Evolutionary conservation across 1,140 invertebrate species (phyloP), one percentile per base, ranked within the genome.

Genomic region (Ylistrum balloti): DNA sequence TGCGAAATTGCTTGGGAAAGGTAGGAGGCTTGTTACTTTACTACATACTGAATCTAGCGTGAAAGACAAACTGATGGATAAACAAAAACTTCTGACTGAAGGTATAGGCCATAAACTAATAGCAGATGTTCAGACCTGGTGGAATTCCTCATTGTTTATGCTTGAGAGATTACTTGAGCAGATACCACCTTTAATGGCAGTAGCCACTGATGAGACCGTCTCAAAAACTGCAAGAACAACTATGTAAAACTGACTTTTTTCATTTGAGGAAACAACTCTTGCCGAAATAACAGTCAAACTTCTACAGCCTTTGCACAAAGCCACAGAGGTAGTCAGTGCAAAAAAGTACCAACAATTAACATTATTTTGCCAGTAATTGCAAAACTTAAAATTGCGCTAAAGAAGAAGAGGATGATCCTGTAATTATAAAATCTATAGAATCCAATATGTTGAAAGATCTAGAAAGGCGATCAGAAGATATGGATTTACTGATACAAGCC

Each of bases 131-230:
- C 33, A 33, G 17, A 91, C 88, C 15, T n/a, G 90, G 33, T 91
- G 90, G 88, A 91, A 91, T 34, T 89, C 88, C 1, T 89, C 88
- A 22, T 33, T 91, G 11, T 28, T 87, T 22, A 91, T 91, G 90
- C 48, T 89, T 5, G 0, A 91, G 33, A 85, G 90, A 38, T 17
- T 91, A 11, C 32, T 22, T 35, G 90, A 91, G 41, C 90, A 91
- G 33, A 45, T 38, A 1, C 90, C 86, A 32, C 88, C 34, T 20
- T 28, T 91, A n/a, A 89, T 87, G 85, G 38, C 88, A 33, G 0
- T 85, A 5, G 85, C 86, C 1, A 87, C 86, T 87, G 90, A 91
- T 85, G 86, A 38, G 0, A 17, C 33, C 2, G 20, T 89, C 0
- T 32, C 33, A 0, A 91, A 91, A 87, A 0, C 17, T 33, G 88